phyloP scores from a whole-genome alignment of 53 echinoderm and acorn worm genomes.

The Crossaster papposus region DNA sequence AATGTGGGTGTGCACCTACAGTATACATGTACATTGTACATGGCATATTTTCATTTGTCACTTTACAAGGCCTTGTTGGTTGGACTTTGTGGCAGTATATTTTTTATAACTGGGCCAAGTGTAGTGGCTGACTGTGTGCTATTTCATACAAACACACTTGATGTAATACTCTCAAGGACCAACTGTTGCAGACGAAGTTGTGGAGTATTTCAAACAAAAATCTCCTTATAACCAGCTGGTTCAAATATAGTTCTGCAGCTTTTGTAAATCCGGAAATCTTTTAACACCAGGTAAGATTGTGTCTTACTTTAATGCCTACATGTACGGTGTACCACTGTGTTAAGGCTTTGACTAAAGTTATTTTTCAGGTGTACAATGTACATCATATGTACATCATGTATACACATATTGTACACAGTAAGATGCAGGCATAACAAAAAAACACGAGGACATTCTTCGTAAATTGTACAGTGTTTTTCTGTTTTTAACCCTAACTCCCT shows the following conservation, averaged over 20 bases:
- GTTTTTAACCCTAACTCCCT: no score
- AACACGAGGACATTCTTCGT: no score
- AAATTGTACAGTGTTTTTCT: no score
- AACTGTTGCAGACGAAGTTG: not conserved
- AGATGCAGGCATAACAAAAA: no score
- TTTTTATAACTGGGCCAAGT: not conserved
- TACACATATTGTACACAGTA: no score
- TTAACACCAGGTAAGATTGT: not conserved
- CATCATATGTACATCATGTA: no score
- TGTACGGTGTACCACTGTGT: not conserved
- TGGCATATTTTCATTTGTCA: constrained; percentile 35
- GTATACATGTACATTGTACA: not conserved
- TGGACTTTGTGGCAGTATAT: not conserved
- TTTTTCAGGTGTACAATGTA: not conserved
- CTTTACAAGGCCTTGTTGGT: not conserved
- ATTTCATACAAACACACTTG: not conserved
- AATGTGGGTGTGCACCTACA: no score
- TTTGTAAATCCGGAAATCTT: not conserved
- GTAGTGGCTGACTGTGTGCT: not conserved
- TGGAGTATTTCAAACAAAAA: not conserved
- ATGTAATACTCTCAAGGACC: not conserved
- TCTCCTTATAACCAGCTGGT: not conserved
- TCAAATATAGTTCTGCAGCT: not conserved
- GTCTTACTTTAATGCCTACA: not conserved
- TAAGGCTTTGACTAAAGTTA: not conserved